Base-by-base conservation (phyloP, 2,113 vertebrate species). In the Pantherophis guttatus region DNA sequence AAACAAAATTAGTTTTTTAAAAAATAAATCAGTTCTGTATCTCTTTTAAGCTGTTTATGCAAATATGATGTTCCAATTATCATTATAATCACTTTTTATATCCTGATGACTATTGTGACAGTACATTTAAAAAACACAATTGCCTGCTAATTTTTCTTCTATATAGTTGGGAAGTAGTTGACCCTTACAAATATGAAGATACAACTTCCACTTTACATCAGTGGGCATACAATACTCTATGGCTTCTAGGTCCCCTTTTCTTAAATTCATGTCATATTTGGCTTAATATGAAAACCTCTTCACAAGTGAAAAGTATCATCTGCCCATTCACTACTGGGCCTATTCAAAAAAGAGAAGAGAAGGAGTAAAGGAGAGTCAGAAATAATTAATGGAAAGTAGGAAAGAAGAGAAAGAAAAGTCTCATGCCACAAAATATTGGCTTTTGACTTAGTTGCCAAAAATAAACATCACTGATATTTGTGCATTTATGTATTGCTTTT, bases 101-200 rank as follows among this genome's bases (percentile, higher is more conserved):
- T n/a, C 44, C 7, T 81, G 4, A 4, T 92, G 26, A 17, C 9
- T 53, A 81, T 89, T 87, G 48, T 75, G 21, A 3, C 19, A 33
- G 2, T 94, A 91, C 0, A 65, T 81, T 95, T 95, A 91, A 65
- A 90, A 93, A 92, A 5, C 2, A 39, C 7, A 91, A 8, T 13
- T 15, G 89, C 0, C n/a, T 2, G 24, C 10, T 88, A 85, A 33
- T 58, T n/a, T 13, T 50, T 75, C 33, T 88, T 75, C 75, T 81
- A 93, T 90, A 0, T 65, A 86, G 44, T 81, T 81, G 75, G 0
- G 33, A 81, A 54, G 13, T 91, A 92, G 90, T n/a, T 75, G 23
- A 3, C 0, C 10, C 21, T 94, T 88, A 0, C 23, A 90, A 33
- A 3, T 81, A 70, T 33, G 91, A 92, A 57, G 24, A 90, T 3